Conservation (phyloP, 2,888 invertebrate species). For the Yponomeuta sedellus region DNA sequence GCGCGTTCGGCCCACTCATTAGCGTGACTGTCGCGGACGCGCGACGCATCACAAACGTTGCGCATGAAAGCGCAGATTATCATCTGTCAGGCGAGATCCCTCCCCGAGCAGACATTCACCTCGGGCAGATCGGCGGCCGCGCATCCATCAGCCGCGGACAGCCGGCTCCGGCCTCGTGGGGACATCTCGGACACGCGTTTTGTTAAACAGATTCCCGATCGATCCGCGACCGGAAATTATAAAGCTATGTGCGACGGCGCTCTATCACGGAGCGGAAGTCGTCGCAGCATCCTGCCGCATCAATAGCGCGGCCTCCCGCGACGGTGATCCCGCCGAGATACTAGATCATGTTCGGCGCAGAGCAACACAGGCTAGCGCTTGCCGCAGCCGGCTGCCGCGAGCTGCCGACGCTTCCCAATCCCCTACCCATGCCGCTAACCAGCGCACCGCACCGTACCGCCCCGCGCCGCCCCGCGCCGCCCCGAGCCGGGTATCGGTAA, state of each 20-base stretch:
- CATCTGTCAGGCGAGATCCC: background rate
- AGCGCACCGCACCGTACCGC: background rate
- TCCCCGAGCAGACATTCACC: background rate
- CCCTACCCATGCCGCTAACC: too few relatives aligned
- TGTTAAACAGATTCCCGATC: slow-evolving; percentile 5
- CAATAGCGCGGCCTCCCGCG: background rate
- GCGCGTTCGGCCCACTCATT: slow-evolving; percentile 16
- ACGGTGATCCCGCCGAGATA: background rate
- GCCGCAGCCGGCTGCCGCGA: background rate
- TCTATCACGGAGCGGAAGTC: background rate
- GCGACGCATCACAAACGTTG: slow-evolving; percentile 18
- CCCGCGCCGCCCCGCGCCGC: background rate
- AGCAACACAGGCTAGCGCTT: background rate
- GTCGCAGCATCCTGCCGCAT: background rate
- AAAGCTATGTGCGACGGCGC: background rate
- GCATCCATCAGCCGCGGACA: background rate
- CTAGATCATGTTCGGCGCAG: background rate
- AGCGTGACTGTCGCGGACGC: slow-evolving; percentile 16
- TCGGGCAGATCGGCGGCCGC: background rate
- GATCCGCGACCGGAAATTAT: slow-evolving; percentile 10
- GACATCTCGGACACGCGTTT: background rate
- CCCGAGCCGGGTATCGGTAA: background rate
- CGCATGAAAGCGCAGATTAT: slow-evolving; percentile 2
- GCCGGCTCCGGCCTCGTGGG: background rate
- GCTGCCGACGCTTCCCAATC: background rate